A percentile compares a stretch with the other conserved stretches of the same genome.
phyloP scores from a whole-genome alignment of 2,888 invertebrate species.

The Mythimna vitellina region DNA sequence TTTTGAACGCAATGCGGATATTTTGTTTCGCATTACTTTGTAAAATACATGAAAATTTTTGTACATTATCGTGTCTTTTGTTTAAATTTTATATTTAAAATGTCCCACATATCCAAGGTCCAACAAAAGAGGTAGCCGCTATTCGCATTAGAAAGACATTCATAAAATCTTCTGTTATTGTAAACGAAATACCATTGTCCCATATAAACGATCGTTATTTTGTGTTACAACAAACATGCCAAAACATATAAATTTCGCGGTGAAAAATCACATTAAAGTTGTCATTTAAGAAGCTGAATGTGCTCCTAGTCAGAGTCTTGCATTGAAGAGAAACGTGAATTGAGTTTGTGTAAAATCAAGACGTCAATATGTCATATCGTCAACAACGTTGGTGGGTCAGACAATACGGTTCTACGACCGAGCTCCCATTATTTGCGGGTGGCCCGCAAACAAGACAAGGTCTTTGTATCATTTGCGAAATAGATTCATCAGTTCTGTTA shows the following conservation, averaged over 20 bases:
- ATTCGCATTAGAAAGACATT: slow-evolving; percentile 32
- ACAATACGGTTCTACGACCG: slow-evolving; percentile 74
- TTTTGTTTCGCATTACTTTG: slow-evolving; percentile 44
- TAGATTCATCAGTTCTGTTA: slow-evolving; percentile 82
- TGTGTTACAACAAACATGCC: slow-evolving; percentile 48
- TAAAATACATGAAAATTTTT: slow-evolving; percentile 28
- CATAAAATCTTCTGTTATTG: slow-evolving; percentile 30
- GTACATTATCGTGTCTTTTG: slow-evolving; percentile 21
- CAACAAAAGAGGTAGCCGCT: slow-evolving; percentile 27
- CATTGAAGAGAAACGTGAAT: slow-evolving; percentile 68
- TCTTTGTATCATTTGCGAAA: slow-evolving; percentile 76
- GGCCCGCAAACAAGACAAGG: slow-evolving; percentile 75
- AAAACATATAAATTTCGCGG: slow-evolving; percentile 53
- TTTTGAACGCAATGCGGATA: slow-evolving; percentile 52
- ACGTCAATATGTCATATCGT: slow-evolving; percentile 78
- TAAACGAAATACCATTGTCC: slow-evolving; percentile 17
- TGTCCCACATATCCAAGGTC: slow-evolving; percentile 4
- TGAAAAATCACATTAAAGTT: slow-evolving; percentile 53
- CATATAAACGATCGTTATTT: slow-evolving; percentile 27
- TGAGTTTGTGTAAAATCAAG: slow-evolving; percentile 72
- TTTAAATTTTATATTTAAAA: slow-evolving; percentile 28
- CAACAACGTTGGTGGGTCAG: slow-evolving; percentile 70
- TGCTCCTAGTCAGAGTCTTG: slow-evolving; percentile 51
- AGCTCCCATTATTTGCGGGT: slow-evolving; percentile 83
- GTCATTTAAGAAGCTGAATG: slow-evolving; percentile 55